phyloP scores from a whole-genome alignment of 2,888 invertebrate species.

The Artemia sinica region DNA sequence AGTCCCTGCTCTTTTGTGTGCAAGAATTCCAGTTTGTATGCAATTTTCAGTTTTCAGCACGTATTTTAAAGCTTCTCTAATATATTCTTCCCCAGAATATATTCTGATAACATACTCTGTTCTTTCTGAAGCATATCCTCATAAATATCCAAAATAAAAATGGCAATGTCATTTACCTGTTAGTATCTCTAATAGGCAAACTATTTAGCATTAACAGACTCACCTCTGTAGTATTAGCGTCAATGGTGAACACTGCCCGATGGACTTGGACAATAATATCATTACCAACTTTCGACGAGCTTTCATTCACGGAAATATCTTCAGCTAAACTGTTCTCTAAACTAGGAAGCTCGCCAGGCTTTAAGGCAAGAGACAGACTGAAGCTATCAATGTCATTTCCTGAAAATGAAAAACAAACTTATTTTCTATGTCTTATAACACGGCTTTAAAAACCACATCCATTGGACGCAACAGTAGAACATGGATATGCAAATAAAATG shows the following conservation, averaged over 20 bases:
- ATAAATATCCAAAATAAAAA: too few species aligned
- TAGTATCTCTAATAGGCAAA: too few species aligned
- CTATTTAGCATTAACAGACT: not conserved
- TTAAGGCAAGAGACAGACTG: not conserved
- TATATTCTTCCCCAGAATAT: too few species aligned
- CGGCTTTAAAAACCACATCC: not conserved
- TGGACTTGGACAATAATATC: not conserved
- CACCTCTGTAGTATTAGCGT: not conserved
- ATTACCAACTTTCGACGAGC: not conserved
- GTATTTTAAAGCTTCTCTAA: too few species aligned
- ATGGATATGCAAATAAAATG: not conserved
- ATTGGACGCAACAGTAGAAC: not conserved
- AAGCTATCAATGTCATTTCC: conserved; percentile 5
- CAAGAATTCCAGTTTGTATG: too few species aligned
- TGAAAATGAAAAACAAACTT: not conserved
- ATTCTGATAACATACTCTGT: too few species aligned
- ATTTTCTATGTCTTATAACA: too few species aligned
- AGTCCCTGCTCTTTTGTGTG: too few species aligned
- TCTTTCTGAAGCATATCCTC: too few species aligned
- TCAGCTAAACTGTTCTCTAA: conserved; percentile 1
- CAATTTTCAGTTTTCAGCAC: too few species aligned
- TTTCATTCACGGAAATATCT: not conserved
- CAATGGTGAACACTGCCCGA: not conserved
- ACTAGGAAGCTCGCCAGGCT: conserved; percentile 3
- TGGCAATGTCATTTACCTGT: too few species aligned